Evolutionary conservation across 37 sponge, comb jelly and placozoan species (phyloP).

Genomic region (Spongia lamella): DNA sequence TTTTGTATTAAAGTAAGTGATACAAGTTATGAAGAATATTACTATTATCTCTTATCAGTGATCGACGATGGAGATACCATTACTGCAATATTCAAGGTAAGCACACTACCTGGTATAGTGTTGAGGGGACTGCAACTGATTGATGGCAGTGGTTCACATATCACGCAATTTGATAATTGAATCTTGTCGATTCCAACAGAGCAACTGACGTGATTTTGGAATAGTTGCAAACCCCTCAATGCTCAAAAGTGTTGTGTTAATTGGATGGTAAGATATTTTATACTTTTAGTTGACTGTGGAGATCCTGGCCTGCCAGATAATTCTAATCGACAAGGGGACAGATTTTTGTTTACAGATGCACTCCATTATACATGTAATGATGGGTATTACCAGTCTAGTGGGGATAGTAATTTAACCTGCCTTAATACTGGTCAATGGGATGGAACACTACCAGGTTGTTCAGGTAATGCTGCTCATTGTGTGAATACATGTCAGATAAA

Average conservation of each 20-base stretch:
- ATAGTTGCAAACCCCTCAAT: too few species aligned
- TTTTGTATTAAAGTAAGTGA: conserved; percentile 36
- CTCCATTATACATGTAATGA: conserved; percentile 65
- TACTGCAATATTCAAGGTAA: conserved; percentile 69
- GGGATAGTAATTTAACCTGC: conserved; percentile 52
- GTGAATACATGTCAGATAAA: too few species aligned
- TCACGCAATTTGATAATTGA: too few species aligned
- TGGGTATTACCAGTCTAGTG: conserved; percentile 76
- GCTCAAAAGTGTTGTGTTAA: too few species aligned
- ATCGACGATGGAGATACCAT: conserved; percentile 73
- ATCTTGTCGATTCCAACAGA: too few species aligned
- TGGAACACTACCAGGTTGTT: conserved; percentile 57
- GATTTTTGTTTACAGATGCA: conserved; percentile 47
- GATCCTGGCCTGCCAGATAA: conserved; percentile 71
- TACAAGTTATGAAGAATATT: not conserved
- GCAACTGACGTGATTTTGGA: too few species aligned
- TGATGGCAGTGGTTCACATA: too few species aligned
- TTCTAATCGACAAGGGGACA: conserved; percentile 26
- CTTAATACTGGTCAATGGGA: conserved; percentile 73
- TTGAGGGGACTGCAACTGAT: too few species aligned
- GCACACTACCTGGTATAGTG: not conserved
- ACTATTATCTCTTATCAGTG: conserved; percentile 25
- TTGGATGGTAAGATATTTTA: too few species aligned
- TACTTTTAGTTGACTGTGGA: conserved; percentile 52
- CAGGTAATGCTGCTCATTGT: too few species aligned